Evolutionary conservation across 2,797 vertebrate species (phyloP).

Genomic region (Trematomus bernacchii): DNA sequence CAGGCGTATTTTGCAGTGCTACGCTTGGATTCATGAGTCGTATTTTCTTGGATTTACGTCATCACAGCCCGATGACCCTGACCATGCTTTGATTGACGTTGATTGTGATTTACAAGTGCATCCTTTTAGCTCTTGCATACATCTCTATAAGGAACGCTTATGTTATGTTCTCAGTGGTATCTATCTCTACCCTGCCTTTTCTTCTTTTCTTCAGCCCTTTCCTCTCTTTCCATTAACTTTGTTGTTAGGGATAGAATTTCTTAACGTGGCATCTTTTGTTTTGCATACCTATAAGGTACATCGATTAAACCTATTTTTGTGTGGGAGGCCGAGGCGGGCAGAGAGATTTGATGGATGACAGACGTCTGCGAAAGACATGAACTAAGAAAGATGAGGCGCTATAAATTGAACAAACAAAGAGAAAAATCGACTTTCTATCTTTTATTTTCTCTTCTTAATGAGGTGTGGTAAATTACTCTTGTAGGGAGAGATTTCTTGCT

Average conservation of each 20-base stretch:
- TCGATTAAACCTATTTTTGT: conserved; percentile 45
- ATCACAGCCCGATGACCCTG: conserved; percentile 47
- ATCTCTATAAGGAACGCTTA: conserved; percentile 14
- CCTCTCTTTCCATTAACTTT: conserved; percentile 1
- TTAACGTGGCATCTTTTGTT: conserved; percentile 21
- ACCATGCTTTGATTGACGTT: conserved; percentile 49
- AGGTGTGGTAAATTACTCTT: conserved; percentile 66
- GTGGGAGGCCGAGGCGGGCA: conserved; percentile 47
- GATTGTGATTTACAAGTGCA: conserved; percentile 48
- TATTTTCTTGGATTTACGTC: conserved; percentile 29
- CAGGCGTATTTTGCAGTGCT: conserved; percentile 34
- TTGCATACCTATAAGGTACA: conserved; percentile 17
- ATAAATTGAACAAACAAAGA: conserved; percentile 44
- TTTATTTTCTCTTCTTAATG: conserved; percentile 50
- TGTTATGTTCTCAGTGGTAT: not conserved
- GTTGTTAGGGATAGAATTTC: conserved; percentile 28
- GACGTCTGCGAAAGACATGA: conserved; percentile 41
- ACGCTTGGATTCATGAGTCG: conserved; percentile 24
- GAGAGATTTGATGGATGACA: conserved; percentile 49
- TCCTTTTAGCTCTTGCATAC: conserved; percentile 36
- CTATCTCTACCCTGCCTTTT: not conserved
- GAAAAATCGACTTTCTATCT: conserved; percentile 33
- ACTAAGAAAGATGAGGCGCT: conserved; percentile 55
- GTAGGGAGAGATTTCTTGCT: conserved; percentile 43
- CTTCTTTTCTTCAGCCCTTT: not conserved